phyloP scores from a whole-genome alignment of 2,113 vertebrate species.

The Trematomus loennbergii region DNA sequence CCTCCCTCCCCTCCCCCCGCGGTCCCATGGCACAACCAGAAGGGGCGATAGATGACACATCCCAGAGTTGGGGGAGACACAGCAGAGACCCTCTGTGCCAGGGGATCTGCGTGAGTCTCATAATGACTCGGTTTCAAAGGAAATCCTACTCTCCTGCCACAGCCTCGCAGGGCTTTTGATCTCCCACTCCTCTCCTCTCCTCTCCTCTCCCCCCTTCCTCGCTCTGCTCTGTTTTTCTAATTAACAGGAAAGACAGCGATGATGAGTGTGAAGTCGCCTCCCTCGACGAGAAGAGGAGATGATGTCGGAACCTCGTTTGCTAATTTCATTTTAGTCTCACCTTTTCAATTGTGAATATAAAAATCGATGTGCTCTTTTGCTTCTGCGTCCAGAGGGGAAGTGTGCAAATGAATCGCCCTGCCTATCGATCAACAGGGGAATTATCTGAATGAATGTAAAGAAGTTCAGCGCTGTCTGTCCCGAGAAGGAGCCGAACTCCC shows the following conservation, averaged over 20 bases:
- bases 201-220: conserved; percentile 25
- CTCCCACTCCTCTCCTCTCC: conserved; percentile 26
- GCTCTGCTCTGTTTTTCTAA: conserved; percentile 63
- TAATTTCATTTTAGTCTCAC: conserved; percentile 74
- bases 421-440: conserved; percentile 72
- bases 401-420: conserved; percentile 55
- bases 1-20: neutral
- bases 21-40: conserved; percentile 37
- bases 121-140: conserved; percentile 78
- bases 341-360: conserved; percentile 75
- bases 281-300: conserved; percentile 6
- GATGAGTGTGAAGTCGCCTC: conserved; percentile 50
- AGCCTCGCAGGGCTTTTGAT: conserved; percentile 73
- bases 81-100: conserved; percentile 33
- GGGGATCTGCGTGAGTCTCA: conserved; percentile 62
- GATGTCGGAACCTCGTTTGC: conserved; percentile 32
- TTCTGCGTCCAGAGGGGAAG: conserved; percentile 36
- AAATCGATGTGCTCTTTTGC: conserved; percentile 68
- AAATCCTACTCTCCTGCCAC: conserved; percentile 64
- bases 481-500: conserved; percentile 36
- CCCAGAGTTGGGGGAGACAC: conserved; percentile 53
- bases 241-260: conserved; percentile 65
- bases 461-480: conserved; percentile 44
- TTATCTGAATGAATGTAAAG: conserved; percentile 76
- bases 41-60: conserved; percentile 56